Evolutionary conservation across 2,888 invertebrate genomes (phyloP), one percentile per base, ranked within the genome.

Genomic region (Agriopis marginaria): DNA sequence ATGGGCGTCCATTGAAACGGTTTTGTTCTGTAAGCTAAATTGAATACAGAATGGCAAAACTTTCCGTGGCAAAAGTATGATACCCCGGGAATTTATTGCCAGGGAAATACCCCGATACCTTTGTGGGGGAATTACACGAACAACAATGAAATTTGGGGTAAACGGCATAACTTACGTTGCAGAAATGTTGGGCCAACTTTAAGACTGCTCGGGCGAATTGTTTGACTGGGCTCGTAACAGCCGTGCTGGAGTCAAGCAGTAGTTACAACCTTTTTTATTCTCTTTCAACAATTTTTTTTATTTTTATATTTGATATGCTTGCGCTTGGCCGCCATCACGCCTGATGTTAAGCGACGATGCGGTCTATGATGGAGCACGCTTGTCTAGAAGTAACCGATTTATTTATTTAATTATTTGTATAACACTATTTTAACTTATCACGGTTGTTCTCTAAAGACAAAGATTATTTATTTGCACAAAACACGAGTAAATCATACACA

Each of bases 31-130:
- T 76, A 80, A 78, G 75, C 79, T 77, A 75, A 81, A 82, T 81
- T 81, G 77, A 81, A 83, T 80, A 81, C 75, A 71, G 74, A 81
- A 83, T 78, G 78, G 76, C 17, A 44, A 74, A 81, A 81, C 74
- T 81, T 81, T 72, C 65, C 66, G 64, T 49, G 71, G 56, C n/a
- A 74, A 79, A 80, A 77, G 76, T 78, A 74, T 73, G 75, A 68
- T 60, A 68, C 63, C 60, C 66, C 9, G 67, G 45, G 64, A 62
- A 79, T 79, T 80, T 79, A 80, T 77, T 72, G 75, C 73, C 55
- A 32, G 39, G 53, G 42, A 62, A 69, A 66, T 72, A 66, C 66
- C 68, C 68, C 67, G 55, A 65, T 72, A 66, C 74, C 76, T 74
- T 76, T 78, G 76, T 74, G 60, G 66, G 63, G 44, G 60, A 70